Base-by-base conservation (phyloP, 2,888 invertebrate species). In the Galeruca laticollis region DNA sequence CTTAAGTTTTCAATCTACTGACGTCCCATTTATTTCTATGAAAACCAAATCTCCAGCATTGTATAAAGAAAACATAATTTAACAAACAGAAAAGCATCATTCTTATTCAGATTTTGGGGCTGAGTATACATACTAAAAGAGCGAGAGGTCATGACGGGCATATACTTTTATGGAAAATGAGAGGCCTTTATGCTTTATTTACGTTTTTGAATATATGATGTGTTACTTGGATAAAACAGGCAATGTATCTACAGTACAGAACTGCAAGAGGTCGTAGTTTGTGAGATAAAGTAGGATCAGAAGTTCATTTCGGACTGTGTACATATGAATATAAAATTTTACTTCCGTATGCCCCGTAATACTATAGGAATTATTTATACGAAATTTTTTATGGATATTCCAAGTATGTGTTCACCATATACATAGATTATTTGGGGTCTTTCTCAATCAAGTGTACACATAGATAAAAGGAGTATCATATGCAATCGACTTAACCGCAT, bases 1-100 rank as follows among this genome's bases (percentile, higher is more conserved):
- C 79, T 78, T 79, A 79, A 77, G 77, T 79, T 79, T 79, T 79
- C 79, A 79, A 79, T 79, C 76, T 77, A 74, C 75, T 70, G 75
- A 73, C 75, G 73, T 76, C 73, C 76, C 73, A 76, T 77, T 77
- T 77, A 77, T 78, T 73, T 73, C 70, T 70, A 70, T 72, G 72
- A 69, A 71, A 74, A 71, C 68, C 62, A 64, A 73, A 73, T 75
- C 74, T 60, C 54, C 35, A 63, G 64, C 65, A 63, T 63, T 51
- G 67, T 68, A 67, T 65, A 62, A 60, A 59, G 62, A 68, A 59
- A 70, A 62, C 70, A 66, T 66, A 64, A 62, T 61, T 70, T 70
- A 70, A 68, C 68, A 73, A 73, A 66, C 70, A 69, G 68, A 63
- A 62, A 60, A 47, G 71, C 60, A 63, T 56, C 70, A 66, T 73